Evolutionary conservation across 1,140 invertebrate species (phyloP), one percentile per base, ranked within the genome.

Genomic region (Sarcophaga bullata): DNA sequence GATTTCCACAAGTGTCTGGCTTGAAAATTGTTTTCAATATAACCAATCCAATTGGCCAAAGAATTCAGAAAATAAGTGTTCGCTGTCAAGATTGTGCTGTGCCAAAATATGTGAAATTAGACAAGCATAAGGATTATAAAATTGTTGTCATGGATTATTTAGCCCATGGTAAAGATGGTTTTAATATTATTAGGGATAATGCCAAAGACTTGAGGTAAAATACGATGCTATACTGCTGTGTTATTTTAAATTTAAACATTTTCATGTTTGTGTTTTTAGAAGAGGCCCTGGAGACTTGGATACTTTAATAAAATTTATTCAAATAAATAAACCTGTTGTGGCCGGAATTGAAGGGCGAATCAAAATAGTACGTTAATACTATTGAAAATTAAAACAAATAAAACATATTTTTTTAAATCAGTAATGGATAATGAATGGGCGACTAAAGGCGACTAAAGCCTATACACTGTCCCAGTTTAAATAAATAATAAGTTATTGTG

Each of bases 101-200:
- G n/a, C 95, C 95, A 1, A 85, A 84, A 1, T 95, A 93, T 86
- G 88, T 91, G 78, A 86, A 91, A 0, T 82, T 94, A 8, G 87
- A 91, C 58, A 15, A 85, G 6, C 84, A 91, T 13, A 84, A 89
- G 78, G 90, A 91, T 82, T 96, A 96, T 90, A 91, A 92, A n/a
- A 87, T 96, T 0, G 90, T 94, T 6, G 91, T 94, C 75, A 91
- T 92, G 83, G 92, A 92, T 54, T 96, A 94, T 86, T 86, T 96
- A 47, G 91, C 93, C 1, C 89, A 91, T 7, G 95, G 95, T 13
- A 95, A 95, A 19, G 94, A 95, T 84, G 93, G 93, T 0, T 92
- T 91, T 84, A 85, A 87, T 68, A 89, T 92, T 47, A 88, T 90
- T 37, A 86, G 82, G 15, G 82, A 86, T 8, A 84, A 90, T 80